Evolutionary conservation across 2,888 invertebrate species (phyloP).

Genomic region (Andrena camellia): DNA sequence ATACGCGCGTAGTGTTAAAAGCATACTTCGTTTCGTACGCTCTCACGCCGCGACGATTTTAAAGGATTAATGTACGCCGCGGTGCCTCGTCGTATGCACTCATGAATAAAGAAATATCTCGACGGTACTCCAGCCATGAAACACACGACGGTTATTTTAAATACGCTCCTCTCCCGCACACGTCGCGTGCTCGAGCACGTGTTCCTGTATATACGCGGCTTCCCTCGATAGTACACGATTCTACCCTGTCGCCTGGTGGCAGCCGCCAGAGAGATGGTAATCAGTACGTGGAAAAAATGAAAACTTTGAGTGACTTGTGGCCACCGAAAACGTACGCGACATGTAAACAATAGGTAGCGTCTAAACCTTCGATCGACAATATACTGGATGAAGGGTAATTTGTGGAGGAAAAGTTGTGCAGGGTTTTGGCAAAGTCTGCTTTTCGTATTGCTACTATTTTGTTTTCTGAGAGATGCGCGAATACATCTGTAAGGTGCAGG

Average conservation of each 20-base stretch:
- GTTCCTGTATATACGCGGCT: constrained; percentile 33
- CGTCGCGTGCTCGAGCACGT: constrained; percentile 58
- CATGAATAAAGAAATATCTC: constrained; percentile 63
- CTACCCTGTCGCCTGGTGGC: constrained; percentile 20
- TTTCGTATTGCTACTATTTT: too few species aligned
- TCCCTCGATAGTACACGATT: constrained; percentile 25
- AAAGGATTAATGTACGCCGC: constrained; percentile 48
- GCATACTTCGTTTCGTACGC: constrained; percentile 12
- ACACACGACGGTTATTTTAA: constrained; percentile 64
- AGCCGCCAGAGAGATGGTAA: neutral
- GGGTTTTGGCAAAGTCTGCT: too few species aligned
- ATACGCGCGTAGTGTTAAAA: constrained; percentile 16
- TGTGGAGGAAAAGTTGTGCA: too few species aligned
- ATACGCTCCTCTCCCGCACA: constrained; percentile 60
- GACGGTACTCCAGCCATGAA: constrained; percentile 55
- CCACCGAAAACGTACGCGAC: neutral
- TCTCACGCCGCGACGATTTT: constrained; percentile 40
- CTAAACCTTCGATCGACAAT: neutral
- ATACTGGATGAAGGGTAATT: neutral
- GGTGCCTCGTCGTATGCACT: constrained; percentile 45
- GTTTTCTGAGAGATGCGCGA: too few species aligned
- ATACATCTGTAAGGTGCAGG: too few species aligned
- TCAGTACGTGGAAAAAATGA: neutral
- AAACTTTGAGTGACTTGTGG: neutral
- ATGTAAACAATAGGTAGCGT: neutral